Conservation (phyloP, 2,888 invertebrate species). For the Ctenicera cuprea region DNA sequence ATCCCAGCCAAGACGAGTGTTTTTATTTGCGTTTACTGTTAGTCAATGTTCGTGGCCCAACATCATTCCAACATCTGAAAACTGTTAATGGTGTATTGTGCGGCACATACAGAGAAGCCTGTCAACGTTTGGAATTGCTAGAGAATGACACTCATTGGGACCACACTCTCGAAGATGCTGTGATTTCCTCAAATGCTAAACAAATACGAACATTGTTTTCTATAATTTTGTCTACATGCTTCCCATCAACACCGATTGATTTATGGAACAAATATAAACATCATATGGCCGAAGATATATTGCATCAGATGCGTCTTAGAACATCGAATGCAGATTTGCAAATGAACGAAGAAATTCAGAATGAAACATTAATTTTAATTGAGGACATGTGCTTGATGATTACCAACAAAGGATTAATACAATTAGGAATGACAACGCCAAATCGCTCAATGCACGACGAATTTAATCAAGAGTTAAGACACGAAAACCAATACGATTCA, state of each 20-base stretch:
- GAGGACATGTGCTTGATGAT: no score
- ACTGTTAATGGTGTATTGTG: slow-evolving; percentile 49
- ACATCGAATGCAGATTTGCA: slow-evolving; percentile 27
- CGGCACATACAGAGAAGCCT: slow-evolving; percentile 45
- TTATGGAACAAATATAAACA: no score
- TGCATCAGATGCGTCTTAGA: slow-evolving; percentile 26
- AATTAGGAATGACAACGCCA: slow-evolving; percentile 40
- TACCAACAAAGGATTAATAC: no score
- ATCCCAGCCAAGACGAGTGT: no score
- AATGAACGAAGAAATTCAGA: slow-evolving; percentile 25
- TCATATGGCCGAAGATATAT: slow-evolving; percentile 27
- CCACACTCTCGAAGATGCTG: slow-evolving; percentile 35
- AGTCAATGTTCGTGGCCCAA: no score
- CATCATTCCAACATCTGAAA: slow-evolving; percentile 28
- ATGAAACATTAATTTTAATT: slow-evolving; percentile 25
- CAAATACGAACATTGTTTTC: slow-evolving; percentile 45
- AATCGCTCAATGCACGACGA: slow-evolving; percentile 52
- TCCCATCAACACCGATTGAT: slow-evolving; percentile 6
- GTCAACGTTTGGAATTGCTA: slow-evolving; percentile 56
- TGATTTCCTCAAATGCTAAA: slow-evolving; percentile 37
- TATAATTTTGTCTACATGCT: no score
- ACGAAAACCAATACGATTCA: no score
- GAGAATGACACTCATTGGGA: slow-evolving; percentile 46
- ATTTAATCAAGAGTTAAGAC: no score
- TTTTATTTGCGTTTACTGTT: slow-evolving; percentile 35